Base-by-base conservation (phyloP, 2,888 invertebrate species). In the Embidobia sp. region DNA sequence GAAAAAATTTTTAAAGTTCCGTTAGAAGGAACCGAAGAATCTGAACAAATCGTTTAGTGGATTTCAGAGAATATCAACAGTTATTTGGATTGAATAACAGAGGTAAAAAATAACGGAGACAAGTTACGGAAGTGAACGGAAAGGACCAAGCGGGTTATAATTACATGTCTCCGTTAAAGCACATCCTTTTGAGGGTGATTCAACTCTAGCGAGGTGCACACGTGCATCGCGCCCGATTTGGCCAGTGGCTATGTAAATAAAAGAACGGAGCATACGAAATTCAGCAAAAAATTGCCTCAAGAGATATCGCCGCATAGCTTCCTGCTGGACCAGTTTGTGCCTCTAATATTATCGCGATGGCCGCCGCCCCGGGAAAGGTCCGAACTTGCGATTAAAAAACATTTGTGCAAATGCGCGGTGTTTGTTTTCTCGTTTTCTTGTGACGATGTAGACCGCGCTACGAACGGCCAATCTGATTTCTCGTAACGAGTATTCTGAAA, bases 11-110 rank as follows among this genome's bases (percentile, higher is more conserved):
- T n/a, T n/a, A n/a, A n/a, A n/a, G n/a, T n/a, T n/a, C n/a, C n/a
- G n/a, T n/a, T n/a, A n/a, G n/a, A n/a, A n/a, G n/a, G n/a, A n/a
- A n/a, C n/a, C n/a, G n/a, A n/a, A n/a, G n/a, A n/a, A n/a, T n/a
- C n/a, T n/a, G n/a, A n/a, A n/a, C n/a, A n/a, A n/a, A n/a, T n/a
- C n/a, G n/a, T n/a, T n/a, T n/a, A n/a, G n/a, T n/a, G n/a, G n/a
- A n/a, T n/a, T n/a, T n/a, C n/a, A n/a, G n/a, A n/a, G n/a, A n/a
- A n/a, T n/a, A n/a, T n/a, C n/a, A 88, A 88, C 86, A 87, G 86
- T 88, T 88, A 88, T 85, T 82, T 77, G 82, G 83, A 87, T 88
- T 87, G 86, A 85, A 83, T 79, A 16, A 64, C 46, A 40, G 18
- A 55, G 16, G n/a, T 27, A 46, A 19, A 49, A 75, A 55, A 70